A percentile compares a stretch with the other conserved stretches of the same genome.
Conservation (phyloP, 2,797 vertebrate species). For the Pantherophis vulpinus region DNA sequence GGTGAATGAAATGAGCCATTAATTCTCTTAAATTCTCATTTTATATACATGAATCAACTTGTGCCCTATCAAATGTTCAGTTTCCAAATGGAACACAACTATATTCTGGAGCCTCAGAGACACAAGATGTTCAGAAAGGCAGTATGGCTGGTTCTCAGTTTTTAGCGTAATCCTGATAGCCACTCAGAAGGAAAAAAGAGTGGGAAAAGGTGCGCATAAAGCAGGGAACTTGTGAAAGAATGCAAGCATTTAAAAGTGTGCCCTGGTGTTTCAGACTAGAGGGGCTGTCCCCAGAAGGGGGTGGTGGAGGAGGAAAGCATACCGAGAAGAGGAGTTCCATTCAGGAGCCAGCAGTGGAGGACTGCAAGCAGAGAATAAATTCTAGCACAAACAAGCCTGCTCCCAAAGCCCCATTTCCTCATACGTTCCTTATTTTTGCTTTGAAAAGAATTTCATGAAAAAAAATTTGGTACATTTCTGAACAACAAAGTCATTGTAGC, state of each 20-base stretch:
- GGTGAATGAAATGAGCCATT: not conserved
- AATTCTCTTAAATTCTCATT: not conserved
- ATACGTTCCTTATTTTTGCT: slow-evolving; percentile 17
- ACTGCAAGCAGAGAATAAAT: slow-evolving; percentile 28
- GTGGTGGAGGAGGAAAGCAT: too few species aligned
- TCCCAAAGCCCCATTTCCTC: slow-evolving; percentile 38
- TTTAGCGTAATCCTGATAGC: rapidly evolving
- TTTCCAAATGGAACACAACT: not conserved
- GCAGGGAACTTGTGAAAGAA: not conserved
- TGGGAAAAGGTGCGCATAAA: not conserved
- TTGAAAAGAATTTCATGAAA: not conserved
- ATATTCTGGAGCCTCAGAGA: not conserved
- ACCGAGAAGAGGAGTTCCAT: not conserved
- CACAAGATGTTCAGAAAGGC: too few species aligned
- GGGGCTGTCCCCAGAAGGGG: rapidly evolving
- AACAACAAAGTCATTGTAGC: slow-evolving; percentile 83
- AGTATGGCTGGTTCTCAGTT: not conserved
- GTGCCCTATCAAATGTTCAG: not conserved
- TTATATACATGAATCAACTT: not conserved
- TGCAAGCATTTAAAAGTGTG: rapidly evolving
- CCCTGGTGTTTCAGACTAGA: not conserved
- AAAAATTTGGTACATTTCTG: slow-evolving; percentile 45
- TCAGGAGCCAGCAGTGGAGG: slow-evolving; percentile 10
- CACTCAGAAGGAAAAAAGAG: not conserved
- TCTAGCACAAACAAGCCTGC: slow-evolving; percentile 24